Conservation (phyloP, 2,113 vertebrate genomes). For the Mus pahari region DNA sequence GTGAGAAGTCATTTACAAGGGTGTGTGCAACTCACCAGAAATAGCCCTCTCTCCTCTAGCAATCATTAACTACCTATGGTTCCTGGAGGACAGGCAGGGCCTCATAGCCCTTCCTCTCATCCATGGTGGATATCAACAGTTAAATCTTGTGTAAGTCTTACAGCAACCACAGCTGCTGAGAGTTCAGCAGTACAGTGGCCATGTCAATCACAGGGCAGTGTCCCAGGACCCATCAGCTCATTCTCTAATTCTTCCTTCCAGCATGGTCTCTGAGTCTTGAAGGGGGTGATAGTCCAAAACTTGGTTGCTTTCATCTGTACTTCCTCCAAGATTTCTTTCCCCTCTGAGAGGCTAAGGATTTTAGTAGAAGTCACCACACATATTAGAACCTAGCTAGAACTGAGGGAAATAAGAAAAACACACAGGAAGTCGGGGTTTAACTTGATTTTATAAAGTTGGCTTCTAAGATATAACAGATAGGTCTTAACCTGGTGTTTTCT, state of each 20-base stretch:
- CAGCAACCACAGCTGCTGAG: not conserved
- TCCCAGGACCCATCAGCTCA: too few relatives aligned
- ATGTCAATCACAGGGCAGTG: not conserved
- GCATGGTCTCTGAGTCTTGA: not conserved
- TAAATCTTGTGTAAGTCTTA: not conserved
- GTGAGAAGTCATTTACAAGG: not conserved
- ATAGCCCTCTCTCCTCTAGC: not conserved
- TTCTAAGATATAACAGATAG: conserved; percentile 26
- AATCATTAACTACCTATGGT: not conserved
- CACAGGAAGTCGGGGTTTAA: not conserved
- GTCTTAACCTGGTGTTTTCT: not conserved
- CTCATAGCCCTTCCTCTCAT: not conserved
- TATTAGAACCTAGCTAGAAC: not conserved
- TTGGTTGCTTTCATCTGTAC: not conserved
- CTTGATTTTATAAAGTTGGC: conserved; percentile 2
- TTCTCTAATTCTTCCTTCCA: not conserved
- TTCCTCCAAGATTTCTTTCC: conserved; percentile 26
- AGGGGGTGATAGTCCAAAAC: not conserved
- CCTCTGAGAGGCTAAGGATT: not conserved
- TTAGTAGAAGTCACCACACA: not conserved
- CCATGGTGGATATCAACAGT: not conserved
- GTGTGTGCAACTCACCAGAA: not conserved
- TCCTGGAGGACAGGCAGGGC: not conserved
- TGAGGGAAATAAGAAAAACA: not conserved
- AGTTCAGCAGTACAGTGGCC: not conserved